These are phyloP conservation scores for Ammospiza maritima DNA, from an alignment of 2,797 vertebrate genomes.

Conservation along the genomic window DNA sequence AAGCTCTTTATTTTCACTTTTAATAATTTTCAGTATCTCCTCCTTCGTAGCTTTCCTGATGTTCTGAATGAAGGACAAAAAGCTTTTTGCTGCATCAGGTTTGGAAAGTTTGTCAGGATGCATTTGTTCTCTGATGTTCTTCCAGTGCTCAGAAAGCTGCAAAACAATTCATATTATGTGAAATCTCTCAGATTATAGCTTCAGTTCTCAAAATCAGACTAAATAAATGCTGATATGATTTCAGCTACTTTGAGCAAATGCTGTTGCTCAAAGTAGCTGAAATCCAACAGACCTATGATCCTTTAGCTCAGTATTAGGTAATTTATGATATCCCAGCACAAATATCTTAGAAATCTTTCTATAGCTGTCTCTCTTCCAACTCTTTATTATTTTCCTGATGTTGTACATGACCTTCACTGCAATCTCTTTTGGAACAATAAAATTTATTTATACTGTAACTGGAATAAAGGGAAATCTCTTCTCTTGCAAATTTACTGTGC, in stretches of 20 bases:
- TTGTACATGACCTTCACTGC: neutral
- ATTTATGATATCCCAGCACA: neutral
- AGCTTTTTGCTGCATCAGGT: slow-evolving; percentile 84
- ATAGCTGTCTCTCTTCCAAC: neutral
- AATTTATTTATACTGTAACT: neutral
- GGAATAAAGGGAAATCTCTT: neutral
- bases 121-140: slow-evolving; percentile 80
- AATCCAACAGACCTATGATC: neutral
- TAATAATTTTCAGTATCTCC: slow-evolving; percentile 89
- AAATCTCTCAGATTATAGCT: neutral
- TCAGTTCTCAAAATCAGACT: neutral
- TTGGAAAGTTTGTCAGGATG: slow-evolving; percentile 88
- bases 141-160: slow-evolving; percentile 91
- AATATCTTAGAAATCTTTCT: neutral
- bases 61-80: slow-evolving; percentile 89
- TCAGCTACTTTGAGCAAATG: too few species aligned
- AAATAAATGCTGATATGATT: neutral
- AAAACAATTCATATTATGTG: neutral
- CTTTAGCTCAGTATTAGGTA: neutral
- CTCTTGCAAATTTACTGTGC: neutral
- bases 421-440: neutral
- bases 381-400: neutral
- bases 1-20: slow-evolving; percentile 84
- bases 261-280: neutral
- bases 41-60: slow-evolving; percentile 88